A percentile compares a stretch with the other conserved stretches of the same genome.
Conservation (phyloP, 2,888 invertebrate genomes). For the Cephonodes hylas region DNA sequence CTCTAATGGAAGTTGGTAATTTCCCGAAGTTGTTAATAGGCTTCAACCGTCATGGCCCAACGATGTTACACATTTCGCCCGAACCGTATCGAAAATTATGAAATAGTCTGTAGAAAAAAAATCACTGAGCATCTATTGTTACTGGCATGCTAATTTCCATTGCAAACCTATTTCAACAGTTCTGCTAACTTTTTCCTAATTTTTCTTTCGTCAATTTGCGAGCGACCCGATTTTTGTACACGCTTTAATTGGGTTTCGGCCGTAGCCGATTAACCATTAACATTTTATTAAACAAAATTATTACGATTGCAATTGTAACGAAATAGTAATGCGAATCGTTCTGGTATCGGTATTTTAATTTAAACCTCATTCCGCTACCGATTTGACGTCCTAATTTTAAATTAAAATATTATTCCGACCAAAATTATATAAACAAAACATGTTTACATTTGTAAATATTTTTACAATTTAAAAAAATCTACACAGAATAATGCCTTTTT, state of each 20-base stretch:
- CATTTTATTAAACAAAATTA: slow-evolving; percentile 14
- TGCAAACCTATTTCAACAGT: slow-evolving; percentile 48
- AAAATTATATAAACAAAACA: not conserved
- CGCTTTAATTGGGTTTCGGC: not conserved
- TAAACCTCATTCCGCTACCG: not conserved
- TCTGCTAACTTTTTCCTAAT: slow-evolving; percentile 10
- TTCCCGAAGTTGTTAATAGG: slow-evolving; percentile 48
- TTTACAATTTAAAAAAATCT: not conserved
- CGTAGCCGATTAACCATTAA: not conserved
- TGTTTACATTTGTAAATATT: not conserved
- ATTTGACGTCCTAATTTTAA: not conserved
- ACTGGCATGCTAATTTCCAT: slow-evolving; percentile 67
- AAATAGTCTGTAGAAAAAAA: slow-evolving; percentile 60
- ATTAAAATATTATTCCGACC: not conserved
- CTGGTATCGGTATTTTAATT: not conserved
- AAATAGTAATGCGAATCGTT: not conserved
- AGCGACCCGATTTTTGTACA: slow-evolving; percentile 8
- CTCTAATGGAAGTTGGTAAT: slow-evolving; percentile 33
- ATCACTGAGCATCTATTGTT: slow-evolving; percentile 57
- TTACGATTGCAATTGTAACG: not conserved
- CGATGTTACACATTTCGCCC: slow-evolving; percentile 69
- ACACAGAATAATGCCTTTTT: not conserved
- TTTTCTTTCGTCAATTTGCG: slow-evolving; percentile 6
- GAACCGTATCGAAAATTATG: slow-evolving; percentile 67
- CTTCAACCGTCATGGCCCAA: slow-evolving; percentile 62